Percentiles rank a stretch among this genome's conserved stretches.
phyloP scores from a whole-genome alignment of 2,797 vertebrate species.

The Syngnathus rostellatus region DNA sequence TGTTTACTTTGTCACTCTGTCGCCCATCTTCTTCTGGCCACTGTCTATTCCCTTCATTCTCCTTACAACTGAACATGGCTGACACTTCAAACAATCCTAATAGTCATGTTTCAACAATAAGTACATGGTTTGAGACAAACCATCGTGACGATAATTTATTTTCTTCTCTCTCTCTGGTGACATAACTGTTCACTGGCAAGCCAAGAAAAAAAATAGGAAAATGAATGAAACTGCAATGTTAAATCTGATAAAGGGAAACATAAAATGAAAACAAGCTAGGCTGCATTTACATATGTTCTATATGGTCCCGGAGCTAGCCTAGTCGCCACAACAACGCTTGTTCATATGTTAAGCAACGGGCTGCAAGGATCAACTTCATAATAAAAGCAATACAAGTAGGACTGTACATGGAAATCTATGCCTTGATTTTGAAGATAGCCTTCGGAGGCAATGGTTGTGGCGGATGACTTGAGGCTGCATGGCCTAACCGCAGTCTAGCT shows the following conservation, averaged over 20 bases:
- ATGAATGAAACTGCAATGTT: constrained; percentile 56
- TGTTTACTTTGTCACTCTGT: constrained; percentile 10
- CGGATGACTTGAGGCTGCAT: no score
- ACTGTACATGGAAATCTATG: no score
- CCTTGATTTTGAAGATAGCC: no score
- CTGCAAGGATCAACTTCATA: no score
- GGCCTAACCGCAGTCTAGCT: no score
- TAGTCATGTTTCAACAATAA: constrained; percentile 63
- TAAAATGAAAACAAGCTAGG: constrained; percentile 38
- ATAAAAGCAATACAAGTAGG: no score
- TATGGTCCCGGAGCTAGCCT: no score
- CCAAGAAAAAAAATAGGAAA: constrained; percentile 16
- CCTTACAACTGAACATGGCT: constrained; percentile 12
- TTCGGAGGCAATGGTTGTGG: no score
- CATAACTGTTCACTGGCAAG: constrained; percentile 34
- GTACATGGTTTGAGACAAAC: constrained; percentile 34
- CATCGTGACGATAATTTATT: constrained; percentile 48
- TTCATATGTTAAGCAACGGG: no score
- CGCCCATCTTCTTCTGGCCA: constrained; percentile 11
- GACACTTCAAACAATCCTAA: constrained; percentile 56
- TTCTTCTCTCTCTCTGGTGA: constrained; percentile 20
- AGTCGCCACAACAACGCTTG: no score
- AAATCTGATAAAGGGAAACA: constrained; percentile 60
- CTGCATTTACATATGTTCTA: constrained; percentile 16
- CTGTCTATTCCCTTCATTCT: constrained; percentile 14